Evolutionary conservation across 2,113 vertebrate species (phyloP).

Genomic region (Aegotheles bennettii): DNA sequence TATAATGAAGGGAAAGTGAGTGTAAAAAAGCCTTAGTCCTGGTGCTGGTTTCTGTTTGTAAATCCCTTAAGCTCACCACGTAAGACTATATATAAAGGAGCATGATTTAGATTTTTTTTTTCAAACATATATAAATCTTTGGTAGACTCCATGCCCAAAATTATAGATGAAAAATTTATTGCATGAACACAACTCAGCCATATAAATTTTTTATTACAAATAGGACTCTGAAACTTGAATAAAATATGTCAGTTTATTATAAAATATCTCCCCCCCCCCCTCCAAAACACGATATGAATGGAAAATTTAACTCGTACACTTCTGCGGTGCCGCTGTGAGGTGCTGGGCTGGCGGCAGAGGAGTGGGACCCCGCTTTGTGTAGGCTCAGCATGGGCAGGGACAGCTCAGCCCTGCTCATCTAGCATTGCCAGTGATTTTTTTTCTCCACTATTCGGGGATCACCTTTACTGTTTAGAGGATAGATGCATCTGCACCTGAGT

Average conservation of each 20-base stretch:
- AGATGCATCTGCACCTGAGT: neutral
- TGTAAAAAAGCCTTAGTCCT: neutral
- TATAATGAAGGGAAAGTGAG: conserved; percentile 11
- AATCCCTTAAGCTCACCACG: neutral
- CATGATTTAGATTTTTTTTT: conserved; percentile 5
- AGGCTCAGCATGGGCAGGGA: conserved; percentile 4
- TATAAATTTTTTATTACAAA: conserved; percentile 66
- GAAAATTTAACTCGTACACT: neutral
- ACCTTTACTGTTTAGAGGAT: conserved; percentile 9
- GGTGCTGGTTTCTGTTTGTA: conserved; percentile 34
- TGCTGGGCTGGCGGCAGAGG: neutral
- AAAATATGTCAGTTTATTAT: conserved; percentile 63
- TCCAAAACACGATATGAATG: neutral
- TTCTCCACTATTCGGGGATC: neutral
- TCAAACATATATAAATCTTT: conserved; percentile 46
- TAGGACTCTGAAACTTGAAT: conserved; percentile 58
- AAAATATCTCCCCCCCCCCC: neutral
- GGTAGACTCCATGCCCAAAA: conserved; percentile 55
- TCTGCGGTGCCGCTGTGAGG: neutral
- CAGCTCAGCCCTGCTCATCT: neutral
- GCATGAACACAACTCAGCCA: conserved; percentile 25
- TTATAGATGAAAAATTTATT: conserved; percentile 66
- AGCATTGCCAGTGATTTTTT: neutral
- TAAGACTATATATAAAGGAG: conserved; percentile 10
- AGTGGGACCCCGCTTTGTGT: neutral